These are phyloP conservation scores for Neoniphon sammara DNA, from an alignment of 2,797 vertebrate species.

Conservation along the genomic window DNA sequence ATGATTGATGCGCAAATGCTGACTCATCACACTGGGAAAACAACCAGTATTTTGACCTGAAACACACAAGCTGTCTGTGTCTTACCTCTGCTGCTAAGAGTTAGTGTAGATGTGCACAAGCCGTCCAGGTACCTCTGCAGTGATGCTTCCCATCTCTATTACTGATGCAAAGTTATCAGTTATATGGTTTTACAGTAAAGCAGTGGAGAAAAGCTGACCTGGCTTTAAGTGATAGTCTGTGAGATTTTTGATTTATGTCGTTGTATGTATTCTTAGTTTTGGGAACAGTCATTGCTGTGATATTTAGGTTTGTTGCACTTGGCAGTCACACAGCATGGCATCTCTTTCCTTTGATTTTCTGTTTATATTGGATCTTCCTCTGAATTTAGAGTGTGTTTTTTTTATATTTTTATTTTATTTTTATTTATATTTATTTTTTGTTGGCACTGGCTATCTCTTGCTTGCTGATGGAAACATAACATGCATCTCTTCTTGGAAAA, in stretches of 20 bases:
- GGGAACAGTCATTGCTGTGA: not conserved
- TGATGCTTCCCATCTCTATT: slow-evolving; percentile 19
- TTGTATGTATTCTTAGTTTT: slow-evolving; percentile 59
- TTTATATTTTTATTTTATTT: too few relatives aligned
- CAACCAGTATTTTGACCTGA: slow-evolving; percentile 77
- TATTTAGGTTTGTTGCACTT: slow-evolving; percentile 7
- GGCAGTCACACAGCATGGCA: slow-evolving; percentile 38
- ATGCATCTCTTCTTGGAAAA: not conserved
- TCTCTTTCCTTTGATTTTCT: slow-evolving; percentile 33
- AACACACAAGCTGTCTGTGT: slow-evolving; percentile 68
- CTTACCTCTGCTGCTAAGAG: not conserved
- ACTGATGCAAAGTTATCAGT: slow-evolving; percentile 41
- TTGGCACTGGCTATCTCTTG: not conserved
- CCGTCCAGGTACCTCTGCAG: slow-evolving; percentile 39
- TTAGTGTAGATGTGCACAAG: slow-evolving; percentile 31
- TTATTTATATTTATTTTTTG: not conserved
- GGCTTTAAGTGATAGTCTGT: slow-evolving; percentile 54
- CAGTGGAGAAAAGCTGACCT: slow-evolving; percentile 52
- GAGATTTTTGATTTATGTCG: slow-evolving; percentile 46
- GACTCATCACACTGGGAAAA: slow-evolving; percentile 78
- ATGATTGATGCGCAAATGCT: slow-evolving; percentile 81
- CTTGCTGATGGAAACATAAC: not conserved
- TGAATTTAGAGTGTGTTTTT: not conserved
- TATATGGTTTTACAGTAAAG: slow-evolving; percentile 35
- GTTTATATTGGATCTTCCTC: slow-evolving; percentile 24